Evolutionary conservation across 2,113 vertebrate genomes (phyloP), one percentile per base, ranked within the genome.

Genomic region (Nycticebus coucang): DNA sequence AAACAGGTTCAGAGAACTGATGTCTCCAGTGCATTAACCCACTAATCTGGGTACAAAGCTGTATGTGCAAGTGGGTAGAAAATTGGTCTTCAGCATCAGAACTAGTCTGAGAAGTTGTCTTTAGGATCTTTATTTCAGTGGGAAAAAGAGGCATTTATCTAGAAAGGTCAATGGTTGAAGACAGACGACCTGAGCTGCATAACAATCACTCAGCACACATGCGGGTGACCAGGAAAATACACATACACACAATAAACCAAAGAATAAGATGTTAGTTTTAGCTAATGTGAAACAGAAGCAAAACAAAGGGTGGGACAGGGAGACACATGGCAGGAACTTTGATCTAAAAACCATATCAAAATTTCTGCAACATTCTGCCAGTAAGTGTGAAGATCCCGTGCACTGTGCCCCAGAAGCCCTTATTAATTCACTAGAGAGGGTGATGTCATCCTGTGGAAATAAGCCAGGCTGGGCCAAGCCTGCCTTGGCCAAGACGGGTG

Each of bases 361-460:
- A 90, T 79, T 93, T 84, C 84, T 37, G 35, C 75, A 78, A 7
- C 53, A 45, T 78, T 82, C 28, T 72, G 77, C 71, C 92, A 82
- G 19, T 74, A 80, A 93, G 62, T 75, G 35, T 96, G 91, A 93
- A 50, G 59, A 91, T 85, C 50, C 68, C 0, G 0, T 68, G 87
- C 81, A 87, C 53, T 72, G 75, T 66, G 87, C 62, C 69, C 78
- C 77, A 95, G 84, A 72, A 94, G 84, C 68, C 83, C 95, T 97
- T 68, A 80, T 93, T 91, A 96, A 95, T 88, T 96, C 97, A 93
- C 83, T 78, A 64, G 86, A 93, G 68, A 59, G 89, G 82, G 85
- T 97, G 97, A 98, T 79, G 93, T 98, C 97, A 98, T 79, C 72
- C 89, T 28, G 15, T 95, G 97, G 96, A 95, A 96, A 87, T 62